Conservation (phyloP, 2,113 vertebrate species). For the Psettodes erumei region DNA sequence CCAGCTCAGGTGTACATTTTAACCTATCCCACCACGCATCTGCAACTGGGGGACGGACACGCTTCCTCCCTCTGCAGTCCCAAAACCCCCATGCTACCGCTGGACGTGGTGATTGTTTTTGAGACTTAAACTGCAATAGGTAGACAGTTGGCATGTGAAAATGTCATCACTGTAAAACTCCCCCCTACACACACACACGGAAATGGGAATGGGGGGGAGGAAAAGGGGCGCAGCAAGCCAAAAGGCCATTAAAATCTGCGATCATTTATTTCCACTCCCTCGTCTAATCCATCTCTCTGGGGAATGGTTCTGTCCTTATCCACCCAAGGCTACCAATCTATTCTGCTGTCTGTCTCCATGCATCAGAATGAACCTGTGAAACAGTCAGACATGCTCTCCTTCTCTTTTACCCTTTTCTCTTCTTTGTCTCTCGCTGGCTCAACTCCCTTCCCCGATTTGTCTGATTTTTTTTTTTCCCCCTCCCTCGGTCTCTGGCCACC, state of each 20-base stretch:
- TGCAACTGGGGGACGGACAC: constrained; percentile 34
- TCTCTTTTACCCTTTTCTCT: constrained; percentile 60
- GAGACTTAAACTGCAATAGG: constrained; percentile 61
- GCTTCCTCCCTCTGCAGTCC: neutral
- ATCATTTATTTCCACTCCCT: constrained; percentile 85
- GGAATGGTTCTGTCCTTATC: constrained; percentile 86
- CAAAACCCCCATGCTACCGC: neutral
- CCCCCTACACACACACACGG: constrained; percentile 57
- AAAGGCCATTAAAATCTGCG: constrained; percentile 86
- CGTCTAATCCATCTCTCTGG: constrained; percentile 86
- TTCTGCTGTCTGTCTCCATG: constrained; percentile 82
- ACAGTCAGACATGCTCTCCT: constrained; percentile 73
- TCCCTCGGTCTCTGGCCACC: constrained; percentile 38
- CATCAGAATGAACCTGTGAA: constrained; percentile 84
- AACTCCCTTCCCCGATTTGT: constrained; percentile 57
- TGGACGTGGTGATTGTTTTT: constrained; percentile 55
- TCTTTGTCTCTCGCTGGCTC: constrained; percentile 49
- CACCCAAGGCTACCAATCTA: constrained; percentile 88
- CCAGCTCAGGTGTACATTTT: constrained; percentile 33
- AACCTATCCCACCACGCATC: constrained; percentile 20
- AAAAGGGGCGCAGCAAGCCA: constrained; percentile 74
- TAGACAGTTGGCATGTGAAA: constrained; percentile 71
- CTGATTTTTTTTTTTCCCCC: constrained; percentile 48
- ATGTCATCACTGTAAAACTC: constrained; percentile 75
- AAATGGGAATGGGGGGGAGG: constrained; percentile 65